Conservation (phyloP, 2,888 invertebrate species). For the Zygaena filipendulae region DNA sequence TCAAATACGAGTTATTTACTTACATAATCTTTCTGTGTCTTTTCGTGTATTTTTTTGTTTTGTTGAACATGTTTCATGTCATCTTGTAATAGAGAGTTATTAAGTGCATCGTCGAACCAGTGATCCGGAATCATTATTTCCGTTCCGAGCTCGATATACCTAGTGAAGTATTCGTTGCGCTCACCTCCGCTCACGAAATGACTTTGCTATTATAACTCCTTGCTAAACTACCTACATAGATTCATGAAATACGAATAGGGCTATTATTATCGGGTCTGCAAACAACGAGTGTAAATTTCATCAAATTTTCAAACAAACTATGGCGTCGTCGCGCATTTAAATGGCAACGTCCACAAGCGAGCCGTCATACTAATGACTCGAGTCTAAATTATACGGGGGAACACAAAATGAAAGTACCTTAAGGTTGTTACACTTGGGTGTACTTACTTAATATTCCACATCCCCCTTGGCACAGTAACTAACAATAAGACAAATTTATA, state of each 20-base stretch:
- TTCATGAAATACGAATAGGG: no score
- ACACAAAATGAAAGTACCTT: no score
- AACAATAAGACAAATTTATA: no score
- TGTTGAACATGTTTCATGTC: conserved; percentile 49
- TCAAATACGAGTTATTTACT: no score
- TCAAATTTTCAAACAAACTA: conserved; percentile 54
- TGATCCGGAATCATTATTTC: conserved; percentile 44
- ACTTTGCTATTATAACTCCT: background rate
- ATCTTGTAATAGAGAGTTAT: conserved; percentile 34
- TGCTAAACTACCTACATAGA: no score
- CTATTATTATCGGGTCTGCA: no score
- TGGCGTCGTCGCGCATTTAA: conserved; percentile 38
- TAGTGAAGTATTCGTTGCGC: conserved; percentile 1
- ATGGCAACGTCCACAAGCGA: conserved; percentile 28
- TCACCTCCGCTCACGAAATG: background rate
- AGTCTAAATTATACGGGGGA: no score
- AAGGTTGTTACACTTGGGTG: no score
- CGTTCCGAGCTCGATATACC: no score
- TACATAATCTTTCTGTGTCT: conserved; percentile 48
- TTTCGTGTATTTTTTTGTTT: conserved; percentile 34
- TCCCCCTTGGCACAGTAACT: no score
- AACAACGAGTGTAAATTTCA: conserved; percentile 43
- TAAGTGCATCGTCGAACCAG: conserved; percentile 50
- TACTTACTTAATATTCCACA: no score
- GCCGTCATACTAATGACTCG: conserved; percentile 14